phyloP scores from a whole-genome alignment of 30 jellyfish, hydroid and myxozoan genomes.

The Aurelia sp. region DNA sequence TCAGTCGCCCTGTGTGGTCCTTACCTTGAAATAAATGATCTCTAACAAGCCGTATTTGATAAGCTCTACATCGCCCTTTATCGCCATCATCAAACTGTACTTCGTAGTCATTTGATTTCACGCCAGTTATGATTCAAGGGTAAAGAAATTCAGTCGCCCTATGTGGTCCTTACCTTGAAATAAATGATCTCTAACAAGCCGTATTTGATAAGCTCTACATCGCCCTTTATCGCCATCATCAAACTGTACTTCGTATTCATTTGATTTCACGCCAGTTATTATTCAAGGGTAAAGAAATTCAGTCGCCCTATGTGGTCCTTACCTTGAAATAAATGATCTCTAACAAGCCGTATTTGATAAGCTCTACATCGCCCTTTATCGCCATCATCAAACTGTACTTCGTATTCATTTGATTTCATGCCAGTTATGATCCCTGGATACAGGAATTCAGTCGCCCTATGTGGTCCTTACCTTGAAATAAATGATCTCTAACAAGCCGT shows the following conservation, averaged over 20 bases:
- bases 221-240: conserved; percentile 90
- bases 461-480: conserved; percentile 33
- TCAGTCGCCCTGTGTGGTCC: not conserved
- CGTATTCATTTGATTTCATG: conserved; percentile 68
- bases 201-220: conserved; percentile 80
- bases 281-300: conserved; percentile 92
- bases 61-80: conserved; percentile 72
- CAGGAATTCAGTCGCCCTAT: too few relatives aligned
- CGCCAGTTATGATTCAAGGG: conserved; percentile 87
- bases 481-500: conserved; percentile 73
- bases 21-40: conserved; percentile 54
- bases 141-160: conserved; percentile 45
- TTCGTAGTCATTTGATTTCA: conserved; percentile 69
- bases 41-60: conserved; percentile 79
- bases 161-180: conserved; percentile 25
- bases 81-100: conserved; percentile 93
- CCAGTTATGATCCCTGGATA: conserved; percentile 89
- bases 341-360: conserved; percentile 77
- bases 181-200: conserved; percentile 65
- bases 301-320: not conserved
- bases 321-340: conserved; percentile 62
- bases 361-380: conserved; percentile 80
- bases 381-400: conserved; percentile 89
- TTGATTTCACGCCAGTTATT: conserved; percentile 57
- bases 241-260: conserved; percentile 77